Conservation (phyloP, 1,140 invertebrate species). For the Dinothrombium tinctorium region DNA sequence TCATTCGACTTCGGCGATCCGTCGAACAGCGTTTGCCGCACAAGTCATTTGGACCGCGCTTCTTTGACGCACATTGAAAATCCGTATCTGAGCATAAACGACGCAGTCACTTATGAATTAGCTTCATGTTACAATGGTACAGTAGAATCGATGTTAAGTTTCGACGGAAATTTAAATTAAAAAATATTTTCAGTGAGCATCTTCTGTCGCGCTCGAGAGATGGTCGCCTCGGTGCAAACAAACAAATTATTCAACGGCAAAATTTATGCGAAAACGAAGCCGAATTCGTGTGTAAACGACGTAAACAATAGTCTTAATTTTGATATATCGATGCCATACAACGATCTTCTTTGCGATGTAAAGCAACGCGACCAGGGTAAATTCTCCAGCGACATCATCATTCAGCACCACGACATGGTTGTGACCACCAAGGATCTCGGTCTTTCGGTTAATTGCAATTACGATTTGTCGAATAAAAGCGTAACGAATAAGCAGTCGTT, state of each 20-base stretch:
- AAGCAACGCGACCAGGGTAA: constrained; percentile 20
- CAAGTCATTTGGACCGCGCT: constrained; percentile 66
- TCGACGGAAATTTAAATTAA: too few species aligned
- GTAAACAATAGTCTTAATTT: constrained; percentile 11
- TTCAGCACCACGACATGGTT: constrained; percentile 81
- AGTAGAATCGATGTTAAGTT: too few species aligned
- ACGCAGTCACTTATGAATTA: constrained; percentile 59
- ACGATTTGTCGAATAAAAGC: constrained; percentile 74
- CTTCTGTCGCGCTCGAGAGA: constrained; percentile 48
- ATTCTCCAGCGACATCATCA: constrained; percentile 66
- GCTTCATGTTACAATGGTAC: constrained; percentile 67
- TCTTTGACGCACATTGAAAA: constrained; percentile 62
- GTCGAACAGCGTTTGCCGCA: constrained; percentile 66
- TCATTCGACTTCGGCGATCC: constrained; percentile 81
- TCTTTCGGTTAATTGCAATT: constrained; percentile 70
- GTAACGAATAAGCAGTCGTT: constrained; percentile 38
- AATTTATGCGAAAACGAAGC: constrained; percentile 71
- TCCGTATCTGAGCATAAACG: constrained; percentile 63
- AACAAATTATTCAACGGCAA: constrained; percentile 77
- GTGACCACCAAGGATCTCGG: constrained; percentile 79
- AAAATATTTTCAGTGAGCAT: constrained; percentile 12
- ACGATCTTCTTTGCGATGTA: constrained; percentile 12
- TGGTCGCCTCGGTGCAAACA: constrained; percentile 69
- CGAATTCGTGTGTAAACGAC: constrained; percentile 67
- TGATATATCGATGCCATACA: constrained; percentile 12